phyloP scores from a whole-genome alignment of 1,140 invertebrate species.

The Calliphora vicina region DNA sequence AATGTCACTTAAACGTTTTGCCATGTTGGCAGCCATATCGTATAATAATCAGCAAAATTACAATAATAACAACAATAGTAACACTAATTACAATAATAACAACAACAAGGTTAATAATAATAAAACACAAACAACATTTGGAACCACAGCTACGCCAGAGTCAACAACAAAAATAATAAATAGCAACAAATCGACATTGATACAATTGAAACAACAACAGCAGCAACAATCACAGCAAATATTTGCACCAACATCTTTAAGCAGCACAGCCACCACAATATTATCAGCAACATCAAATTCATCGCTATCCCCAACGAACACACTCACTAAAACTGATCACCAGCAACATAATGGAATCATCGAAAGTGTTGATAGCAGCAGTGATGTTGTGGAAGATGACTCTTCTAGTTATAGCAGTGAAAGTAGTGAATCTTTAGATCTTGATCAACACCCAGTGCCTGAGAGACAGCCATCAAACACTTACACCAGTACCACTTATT shows the following conservation, averaged over 20 bases:
- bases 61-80: not conserved
- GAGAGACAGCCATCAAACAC: slow-evolving; percentile 11
- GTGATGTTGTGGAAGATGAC: not conserved
- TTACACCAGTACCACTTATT: slow-evolving; percentile 46
- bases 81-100: not conserved
- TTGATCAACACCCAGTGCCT: not conserved
- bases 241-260: not conserved
- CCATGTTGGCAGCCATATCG: slow-evolving; percentile 55
- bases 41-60: slow-evolving; percentile 42
- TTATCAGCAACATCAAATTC: not conserved
- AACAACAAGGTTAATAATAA: slow-evolving; percentile 1
- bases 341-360: not conserved
- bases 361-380: not conserved
- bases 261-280: slow-evolving; percentile 10
- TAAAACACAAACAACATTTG: not conserved
- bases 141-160: slow-evolving; percentile 25
- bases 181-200: not conserved
- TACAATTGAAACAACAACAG: slow-evolving; percentile 30
- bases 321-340: not conserved
- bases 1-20: slow-evolving; percentile 60
- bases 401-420: not conserved
- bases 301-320: not conserved
- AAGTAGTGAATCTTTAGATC: not conserved
- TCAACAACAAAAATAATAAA: not conserved
- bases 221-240: slow-evolving; percentile 26